phyloP scores from a whole-genome alignment of 1,140 invertebrate species.

The Caerostris extrusa region DNA sequence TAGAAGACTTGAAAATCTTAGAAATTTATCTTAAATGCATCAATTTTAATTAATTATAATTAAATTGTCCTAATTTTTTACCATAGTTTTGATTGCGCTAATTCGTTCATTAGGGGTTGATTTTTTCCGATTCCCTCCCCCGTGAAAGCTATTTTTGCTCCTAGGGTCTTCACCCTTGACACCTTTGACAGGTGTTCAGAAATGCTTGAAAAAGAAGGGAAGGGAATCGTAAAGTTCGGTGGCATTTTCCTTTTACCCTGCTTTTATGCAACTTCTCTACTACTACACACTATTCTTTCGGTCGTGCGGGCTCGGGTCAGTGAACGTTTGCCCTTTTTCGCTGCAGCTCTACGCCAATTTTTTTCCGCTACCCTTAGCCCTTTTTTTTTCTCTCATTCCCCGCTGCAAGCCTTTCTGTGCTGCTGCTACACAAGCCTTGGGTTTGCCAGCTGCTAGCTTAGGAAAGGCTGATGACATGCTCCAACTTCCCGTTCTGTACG shows the following conservation, averaged over 20 bases:
- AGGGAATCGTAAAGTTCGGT: slow-evolving; percentile 68
- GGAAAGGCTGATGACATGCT: slow-evolving; percentile 68
- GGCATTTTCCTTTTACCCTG: slow-evolving; percentile 69
- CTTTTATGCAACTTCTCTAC: slow-evolving; percentile 46
- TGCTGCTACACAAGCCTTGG: slow-evolving; percentile 56
- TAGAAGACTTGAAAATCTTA: too few species aligned
- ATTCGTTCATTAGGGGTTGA: too few species aligned
- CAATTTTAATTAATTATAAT: too few species aligned
- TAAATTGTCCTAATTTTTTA: too few species aligned
- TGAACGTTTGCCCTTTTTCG: slow-evolving; percentile 74
- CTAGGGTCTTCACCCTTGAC: slow-evolving; percentile 68
- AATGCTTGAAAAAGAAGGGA: slow-evolving; percentile 57
- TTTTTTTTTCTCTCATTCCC: slow-evolving; percentile 57
- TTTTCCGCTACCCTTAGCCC: slow-evolving; percentile 59
- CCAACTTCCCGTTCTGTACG: slow-evolving; percentile 73
- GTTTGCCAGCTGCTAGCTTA: slow-evolving; percentile 45
- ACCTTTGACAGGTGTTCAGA: slow-evolving; percentile 73
- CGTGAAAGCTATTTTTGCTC: slow-evolving; percentile 6
- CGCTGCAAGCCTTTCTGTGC: slow-evolving; percentile 61
- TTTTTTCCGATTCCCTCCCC: background rate
- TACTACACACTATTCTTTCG: slow-evolving; percentile 73
- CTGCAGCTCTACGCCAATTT: slow-evolving; percentile 61
- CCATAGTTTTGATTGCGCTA: too few species aligned
- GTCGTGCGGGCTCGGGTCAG: slow-evolving; percentile 30
- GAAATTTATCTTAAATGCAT: too few species aligned